Percentiles rank a stretch among this genome's conserved stretches.
phyloP scores from a whole-genome alignment of 2,797 vertebrate genomes.

The Limosa lapponica region DNA sequence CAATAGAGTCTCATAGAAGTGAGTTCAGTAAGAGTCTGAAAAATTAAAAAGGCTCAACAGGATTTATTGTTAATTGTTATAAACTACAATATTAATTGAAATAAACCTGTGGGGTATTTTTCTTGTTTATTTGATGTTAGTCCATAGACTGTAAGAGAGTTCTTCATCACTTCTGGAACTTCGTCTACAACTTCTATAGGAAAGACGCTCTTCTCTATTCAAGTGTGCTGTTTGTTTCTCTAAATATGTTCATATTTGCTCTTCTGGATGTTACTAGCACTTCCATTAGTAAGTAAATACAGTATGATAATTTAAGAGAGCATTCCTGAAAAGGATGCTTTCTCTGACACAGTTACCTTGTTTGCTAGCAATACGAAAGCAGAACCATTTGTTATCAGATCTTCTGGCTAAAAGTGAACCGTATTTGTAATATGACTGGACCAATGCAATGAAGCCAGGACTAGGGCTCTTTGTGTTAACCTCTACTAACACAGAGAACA shows the following conservation, averaged over 20 bases:
- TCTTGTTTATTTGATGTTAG: neutral
- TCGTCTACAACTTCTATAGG: neutral
- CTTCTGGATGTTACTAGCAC: neutral
- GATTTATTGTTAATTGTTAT: neutral
- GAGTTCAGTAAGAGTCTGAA: neutral
- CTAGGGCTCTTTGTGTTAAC: neutral
- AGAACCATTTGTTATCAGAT: neutral
- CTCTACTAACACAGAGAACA: neutral
- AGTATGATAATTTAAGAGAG: neutral
- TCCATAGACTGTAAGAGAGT: neutral
- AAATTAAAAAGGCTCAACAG: neutral
- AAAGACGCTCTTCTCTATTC: neutral
- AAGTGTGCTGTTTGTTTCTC: neutral
- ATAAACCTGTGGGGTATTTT: neutral
- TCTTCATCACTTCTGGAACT: neutral
- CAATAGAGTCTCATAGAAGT: neutral
- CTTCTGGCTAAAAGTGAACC: neutral
- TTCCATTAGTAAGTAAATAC: neutral
- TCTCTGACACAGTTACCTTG: neutral
- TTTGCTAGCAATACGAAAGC: neutral
- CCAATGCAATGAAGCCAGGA: neutral
- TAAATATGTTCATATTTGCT: neutral
- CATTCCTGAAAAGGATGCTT: neutral
- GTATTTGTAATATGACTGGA: neutral
- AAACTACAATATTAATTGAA: neutral